Base-by-base conservation (phyloP, 2,797 vertebrate genomes). In the Pygocentrus nattereri region DNA sequence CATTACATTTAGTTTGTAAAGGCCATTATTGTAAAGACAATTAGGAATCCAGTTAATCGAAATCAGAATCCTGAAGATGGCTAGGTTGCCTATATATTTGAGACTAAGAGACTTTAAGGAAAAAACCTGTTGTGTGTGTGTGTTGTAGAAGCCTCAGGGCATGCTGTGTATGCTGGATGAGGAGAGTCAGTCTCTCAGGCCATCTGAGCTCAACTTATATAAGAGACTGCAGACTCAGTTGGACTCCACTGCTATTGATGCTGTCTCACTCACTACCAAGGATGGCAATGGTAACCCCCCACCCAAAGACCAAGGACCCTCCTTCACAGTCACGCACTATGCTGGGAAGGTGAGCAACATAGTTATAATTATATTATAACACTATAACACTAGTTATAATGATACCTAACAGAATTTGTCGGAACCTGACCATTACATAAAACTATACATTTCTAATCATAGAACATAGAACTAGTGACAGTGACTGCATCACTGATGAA, bases 261-360 rank as follows among this genome's bases (percentile, higher is more conserved):
- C 94, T 0, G 91, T 99, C 11, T 96, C 95, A 85, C 94, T 96
- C 31, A 94, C 96, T 19, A 92, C 93, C 69, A 97, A 96, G 90
- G 98, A 99, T 31, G 97, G 97, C 78, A 99, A 99, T 1, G 98
- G 97, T 68, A 99, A 99, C 78, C 94, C 97, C 0, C 93, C 96
- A 6, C 94, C 95, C 49, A 97, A 95, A 92, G 97, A 97, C 85
- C 96, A 96, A 73, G 95, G 95, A 30, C 93, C 93, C 0, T 93
- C 94, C 1, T 99, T 99, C 89, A 97, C 94, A 0, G 87, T 99
- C 82, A 93, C 93, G 93, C 98, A 99, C 91, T 98, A 96, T 0
- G 95, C 96, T 1, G 95, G 95, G 81, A 94, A 96, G 95, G 98
- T 99, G 82, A 91, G 96, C 85, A 38, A 59, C 44, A 19, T 41